Evolutionary conservation across 1,140 invertebrate genomes (phyloP), one percentile per base, ranked within the genome.

Genomic region (Drosophila ironensis): DNA sequence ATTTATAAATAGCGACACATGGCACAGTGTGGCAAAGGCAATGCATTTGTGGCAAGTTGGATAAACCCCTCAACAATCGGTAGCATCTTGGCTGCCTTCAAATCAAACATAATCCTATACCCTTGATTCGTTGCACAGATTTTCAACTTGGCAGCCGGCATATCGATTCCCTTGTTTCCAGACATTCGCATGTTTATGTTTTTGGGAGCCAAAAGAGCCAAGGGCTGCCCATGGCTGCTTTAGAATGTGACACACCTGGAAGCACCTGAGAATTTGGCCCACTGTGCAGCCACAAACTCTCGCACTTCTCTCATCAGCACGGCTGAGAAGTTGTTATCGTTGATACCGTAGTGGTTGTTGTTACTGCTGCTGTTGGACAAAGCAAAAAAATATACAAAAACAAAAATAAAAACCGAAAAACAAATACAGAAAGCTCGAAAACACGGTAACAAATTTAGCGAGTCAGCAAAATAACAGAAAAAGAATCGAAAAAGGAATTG

Each of bases 401-500:
- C 41, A 57, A 64, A 28, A 71, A 67, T 44, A 70, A 64, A 22
- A 80, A 66, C 30, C 64, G n/a, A 33, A 33, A 33, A 33, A 53
- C 52, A 69, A 63, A 45, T 48, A 50, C 61, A 63, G 41, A 68
- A 69, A 82, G 51, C 76, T 82, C 38, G 37, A 70, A 67, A 82
- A 73, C 78, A 71, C 78, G 61, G 77, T 82, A 82, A 84, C 68
- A 77, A 77, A 78, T 82, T 78, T 84, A 66, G 78, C 78, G 50
- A 82, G 30, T 82, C 77, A 82, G 80, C 78, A 60, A 51, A 76
- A 81, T 25, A 47, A 68, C 35, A 77, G 25, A 56, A 61, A 76
- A 76, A 76, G 73, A 82, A 77, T 77, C 50, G 46, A 72, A 84
- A 84, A 86, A 74, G 81, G 81, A 84, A 84, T 86, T 84, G 78